Percentiles rank a stretch among this genome's conserved stretches.
Evolutionary conservation across 2,888 invertebrate genomes (phyloP).

Genomic region (Plebejus argus): DNA sequence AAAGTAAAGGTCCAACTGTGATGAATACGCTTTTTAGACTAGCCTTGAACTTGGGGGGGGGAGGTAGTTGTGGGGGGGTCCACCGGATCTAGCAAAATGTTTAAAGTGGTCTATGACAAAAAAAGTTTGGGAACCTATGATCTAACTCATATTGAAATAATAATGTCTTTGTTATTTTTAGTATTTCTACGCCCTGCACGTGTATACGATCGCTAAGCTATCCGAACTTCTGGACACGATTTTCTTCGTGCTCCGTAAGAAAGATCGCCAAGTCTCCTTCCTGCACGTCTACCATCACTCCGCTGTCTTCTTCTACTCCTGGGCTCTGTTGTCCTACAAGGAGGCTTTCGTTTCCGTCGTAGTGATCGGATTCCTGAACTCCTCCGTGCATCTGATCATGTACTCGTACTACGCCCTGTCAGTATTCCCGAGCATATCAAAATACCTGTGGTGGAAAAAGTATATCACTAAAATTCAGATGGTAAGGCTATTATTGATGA

Average conservation of each 20-base stretch:
- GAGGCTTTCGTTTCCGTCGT: constrained; percentile 84
- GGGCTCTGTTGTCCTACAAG: constrained; percentile 86
- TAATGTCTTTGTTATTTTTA: neutral
- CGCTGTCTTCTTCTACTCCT: constrained; percentile 85
- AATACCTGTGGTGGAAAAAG: constrained; percentile 92
- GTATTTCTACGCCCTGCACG: constrained; percentile 1
- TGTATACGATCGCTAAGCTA: too few species aligned
- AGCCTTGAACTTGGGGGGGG: too few species aligned
- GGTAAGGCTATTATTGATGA: constrained; percentile 65
- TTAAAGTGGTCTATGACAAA: too few species aligned
- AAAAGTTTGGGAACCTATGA: too few species aligned
- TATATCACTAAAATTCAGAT: constrained; percentile 89
- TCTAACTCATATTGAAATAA: too few species aligned
- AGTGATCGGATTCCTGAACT: constrained; percentile 85
- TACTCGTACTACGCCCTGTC: constrained; percentile 88
- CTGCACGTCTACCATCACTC: constrained; percentile 93
- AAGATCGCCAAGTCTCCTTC: constrained; percentile 11
- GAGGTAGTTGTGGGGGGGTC: too few species aligned
- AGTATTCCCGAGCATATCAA: constrained; percentile 83
- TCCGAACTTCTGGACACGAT: neutral
- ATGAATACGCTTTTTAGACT: too few species aligned
- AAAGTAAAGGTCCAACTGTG: too few species aligned
- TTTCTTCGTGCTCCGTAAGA: constrained; percentile 22
- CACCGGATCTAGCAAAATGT: too few species aligned
- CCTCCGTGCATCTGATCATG: constrained; percentile 88